Conservation (phyloP, 2,888 invertebrate genomes). For the Oscheius sp. region DNA sequence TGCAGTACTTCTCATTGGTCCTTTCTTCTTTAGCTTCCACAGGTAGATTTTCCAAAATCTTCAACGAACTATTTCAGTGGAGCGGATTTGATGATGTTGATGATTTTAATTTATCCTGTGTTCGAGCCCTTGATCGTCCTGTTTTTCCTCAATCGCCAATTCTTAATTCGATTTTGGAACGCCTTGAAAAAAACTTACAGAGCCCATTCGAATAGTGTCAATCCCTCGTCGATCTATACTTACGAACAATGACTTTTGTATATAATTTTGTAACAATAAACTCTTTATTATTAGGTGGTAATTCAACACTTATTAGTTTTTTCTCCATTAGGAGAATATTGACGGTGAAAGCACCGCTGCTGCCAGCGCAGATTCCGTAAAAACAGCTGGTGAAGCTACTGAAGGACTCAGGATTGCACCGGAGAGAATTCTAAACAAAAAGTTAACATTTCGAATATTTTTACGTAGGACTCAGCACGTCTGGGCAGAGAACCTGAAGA, state of each 20-base stretch:
- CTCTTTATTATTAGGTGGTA: not conserved
- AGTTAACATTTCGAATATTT: too few relatives aligned
- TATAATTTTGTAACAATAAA: not conserved
- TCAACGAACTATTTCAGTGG: not conserved
- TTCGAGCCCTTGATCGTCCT: slow-evolving; percentile 6
- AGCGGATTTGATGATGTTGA: slow-evolving; percentile 9
- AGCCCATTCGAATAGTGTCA: not conserved
- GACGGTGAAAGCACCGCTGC: slow-evolving; percentile 55
- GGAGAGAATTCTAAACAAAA: slow-evolving; percentile 53
- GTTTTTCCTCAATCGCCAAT: not conserved
- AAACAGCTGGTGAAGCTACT: slow-evolving; percentile 54
- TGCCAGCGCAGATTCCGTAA: slow-evolving; percentile 55
- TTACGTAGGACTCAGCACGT: slow-evolving; percentile 56
- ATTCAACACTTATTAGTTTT: not conserved
- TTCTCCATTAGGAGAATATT: not conserved
- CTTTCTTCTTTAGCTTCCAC: not conserved
- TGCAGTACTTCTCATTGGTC: slow-evolving; percentile 2
- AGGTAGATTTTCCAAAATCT: too few relatives aligned
- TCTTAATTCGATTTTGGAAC: not conserved
- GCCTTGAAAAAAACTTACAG: not conserved
- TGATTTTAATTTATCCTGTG: not conserved
- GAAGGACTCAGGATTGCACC: slow-evolving; percentile 49
- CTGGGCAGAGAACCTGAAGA: slow-evolving; percentile 51
- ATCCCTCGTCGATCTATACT: not conserved
- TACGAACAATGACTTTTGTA: not conserved